Base-by-base conservation (phyloP, 2,113 vertebrate species). In the Cephalopterus ornatus region DNA sequence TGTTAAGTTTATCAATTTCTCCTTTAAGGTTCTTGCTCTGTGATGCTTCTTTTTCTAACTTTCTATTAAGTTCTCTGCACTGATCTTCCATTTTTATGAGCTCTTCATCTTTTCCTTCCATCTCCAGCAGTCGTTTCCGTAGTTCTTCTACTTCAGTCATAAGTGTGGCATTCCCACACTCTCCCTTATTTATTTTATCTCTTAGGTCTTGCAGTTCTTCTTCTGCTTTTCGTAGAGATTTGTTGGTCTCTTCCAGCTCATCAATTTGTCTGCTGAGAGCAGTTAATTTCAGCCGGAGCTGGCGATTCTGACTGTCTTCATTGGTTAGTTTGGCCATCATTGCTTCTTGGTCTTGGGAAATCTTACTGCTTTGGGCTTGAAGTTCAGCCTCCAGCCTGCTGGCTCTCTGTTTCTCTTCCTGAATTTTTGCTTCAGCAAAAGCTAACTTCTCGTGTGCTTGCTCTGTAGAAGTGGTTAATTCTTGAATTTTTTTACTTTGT, bases 41-140 rank as follows among this genome's bases (percentile, higher is more conserved):
- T 27, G 81, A 96, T 42, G 98, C 98, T 96, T 99, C 99, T 88
- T 99, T 99, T 97, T 99, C 99, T 70, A 99, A 98, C 92, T 99
- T 99, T 85, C 98, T 99, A 44, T 99, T 98, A 74, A 99, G 99
- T 93, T 99, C 99, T 88, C 98, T 98, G 96, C 99, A 99, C 93
- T 99, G 99, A 74, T 99, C 98, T 97, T 99, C 99, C 99, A 99
- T 99, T 94, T 99, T 98, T 92, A 99, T 98, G 78, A 99, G 96
- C 94, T 99, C 99, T 89, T 99, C 99, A 21, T 99, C 99, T 97
- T 99, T 99, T 44, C 99, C 99, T 97, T 99, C 99, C 99, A 99
- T 99, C 88, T 99, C 99, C 67, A 99, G 98, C 17, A 99, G 98
- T 76, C 99, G 98, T 94, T 99, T 99, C 50, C 99, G 97, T 81